Evolutionary conservation across 2,113 vertebrate genomes (phyloP).

Genomic region (Macrotus californicus): DNA sequence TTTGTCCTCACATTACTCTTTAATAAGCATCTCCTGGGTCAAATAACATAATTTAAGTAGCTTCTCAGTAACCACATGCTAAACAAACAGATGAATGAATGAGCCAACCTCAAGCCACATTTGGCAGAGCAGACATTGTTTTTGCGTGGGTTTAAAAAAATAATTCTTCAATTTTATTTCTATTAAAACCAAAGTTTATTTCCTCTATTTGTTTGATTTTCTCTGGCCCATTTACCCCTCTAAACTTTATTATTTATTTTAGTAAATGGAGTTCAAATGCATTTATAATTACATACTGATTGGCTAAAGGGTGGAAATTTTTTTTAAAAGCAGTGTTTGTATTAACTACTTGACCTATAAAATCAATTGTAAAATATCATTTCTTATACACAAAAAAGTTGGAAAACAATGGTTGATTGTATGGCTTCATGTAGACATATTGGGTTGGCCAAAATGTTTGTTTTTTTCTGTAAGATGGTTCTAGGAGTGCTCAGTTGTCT

Average conservation of each 20-base stretch:
- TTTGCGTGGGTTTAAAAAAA: not conserved
- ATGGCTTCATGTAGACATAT: not conserved
- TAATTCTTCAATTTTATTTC: constrained; percentile 12
- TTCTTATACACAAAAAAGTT: not conserved
- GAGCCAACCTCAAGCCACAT: not conserved
- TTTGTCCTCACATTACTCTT: not conserved
- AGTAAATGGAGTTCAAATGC: not conserved
- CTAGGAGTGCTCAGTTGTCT: too few relatives aligned
- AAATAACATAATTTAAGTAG: not conserved
- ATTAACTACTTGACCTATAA: not conserved
- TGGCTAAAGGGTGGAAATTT: not conserved
- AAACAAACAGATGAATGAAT: not conserved
- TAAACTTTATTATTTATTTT: not conserved
- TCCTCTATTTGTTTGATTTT: not conserved
- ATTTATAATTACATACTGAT: not conserved
- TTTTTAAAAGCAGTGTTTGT: not conserved
- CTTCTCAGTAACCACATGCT: not conserved
- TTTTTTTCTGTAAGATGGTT: too few relatives aligned
- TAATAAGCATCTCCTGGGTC: not conserved
- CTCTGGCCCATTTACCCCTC: not conserved
- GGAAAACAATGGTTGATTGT: not conserved
- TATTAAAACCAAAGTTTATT: not conserved
- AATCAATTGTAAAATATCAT: not conserved
- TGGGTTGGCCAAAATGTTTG: too few relatives aligned
- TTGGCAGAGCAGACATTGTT: not conserved